These are phyloP conservation scores for Dendrocincla fuliginosa DNA, from an alignment of 2,797 vertebrate species.

Conservation along the genomic window DNA sequence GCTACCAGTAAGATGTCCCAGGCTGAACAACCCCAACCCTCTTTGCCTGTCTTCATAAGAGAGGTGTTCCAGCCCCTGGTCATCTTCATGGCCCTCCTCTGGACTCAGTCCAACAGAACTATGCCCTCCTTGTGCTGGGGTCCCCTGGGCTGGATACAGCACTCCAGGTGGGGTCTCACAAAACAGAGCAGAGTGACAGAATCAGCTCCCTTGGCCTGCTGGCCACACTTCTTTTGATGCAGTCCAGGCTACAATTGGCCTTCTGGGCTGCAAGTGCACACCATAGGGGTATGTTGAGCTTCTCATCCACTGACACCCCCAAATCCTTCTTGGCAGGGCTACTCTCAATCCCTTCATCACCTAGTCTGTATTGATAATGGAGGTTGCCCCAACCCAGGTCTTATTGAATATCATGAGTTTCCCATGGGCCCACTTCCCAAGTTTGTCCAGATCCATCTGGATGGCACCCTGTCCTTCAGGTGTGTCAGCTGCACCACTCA, in stretches of 20 bases:
- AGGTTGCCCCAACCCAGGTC: no score
- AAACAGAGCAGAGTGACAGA: neutral
- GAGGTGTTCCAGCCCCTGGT: neutral
- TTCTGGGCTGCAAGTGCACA: neutral
- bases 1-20: no score
- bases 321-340: neutral
- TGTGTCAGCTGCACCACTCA: neutral
- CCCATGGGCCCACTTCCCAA: rapidly evolving
- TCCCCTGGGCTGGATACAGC: neutral
- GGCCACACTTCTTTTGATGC: neutral
- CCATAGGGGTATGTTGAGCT: neutral
- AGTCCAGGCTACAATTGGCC: neutral
- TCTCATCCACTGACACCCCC: neutral
- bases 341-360: neutral
- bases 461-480: neutral
- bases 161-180: neutral
- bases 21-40: neutral
- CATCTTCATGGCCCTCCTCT: neutral
- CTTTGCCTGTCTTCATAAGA: neutral
- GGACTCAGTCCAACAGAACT: neutral
- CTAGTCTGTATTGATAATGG: neutral
- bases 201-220: neutral
- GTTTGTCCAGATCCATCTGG: neutral
- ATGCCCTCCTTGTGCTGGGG: neutral
- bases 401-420: neutral